Evolutionary conservation across 2,797 vertebrate genomes (phyloP).

Genomic region (Euphonia xanthogaster): DNA sequence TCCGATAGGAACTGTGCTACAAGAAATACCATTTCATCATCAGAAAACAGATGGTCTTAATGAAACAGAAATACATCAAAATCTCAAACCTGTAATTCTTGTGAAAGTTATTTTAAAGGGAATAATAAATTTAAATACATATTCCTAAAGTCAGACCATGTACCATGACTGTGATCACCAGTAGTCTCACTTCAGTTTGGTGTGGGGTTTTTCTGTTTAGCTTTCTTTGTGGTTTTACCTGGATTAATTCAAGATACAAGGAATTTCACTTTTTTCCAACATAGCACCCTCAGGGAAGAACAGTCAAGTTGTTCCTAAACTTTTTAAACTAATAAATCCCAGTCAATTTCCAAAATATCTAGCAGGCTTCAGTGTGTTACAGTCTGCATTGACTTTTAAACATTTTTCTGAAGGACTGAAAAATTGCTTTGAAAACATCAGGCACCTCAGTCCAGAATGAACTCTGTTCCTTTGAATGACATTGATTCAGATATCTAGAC

Average conservation of each 20-base stretch:
- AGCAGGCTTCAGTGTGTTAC: background rate
- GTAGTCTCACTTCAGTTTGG: background rate
- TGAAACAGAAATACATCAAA: constrained; percentile 7
- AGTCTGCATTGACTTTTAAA: background rate
- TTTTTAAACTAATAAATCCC: background rate
- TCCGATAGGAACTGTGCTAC: background rate
- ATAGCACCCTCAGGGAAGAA: background rate
- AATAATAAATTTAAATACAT: background rate
- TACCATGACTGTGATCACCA: background rate
- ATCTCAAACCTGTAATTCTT: background rate
- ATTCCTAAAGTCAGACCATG: background rate
- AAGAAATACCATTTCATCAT: background rate
- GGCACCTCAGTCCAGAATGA: background rate
- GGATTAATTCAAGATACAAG: background rate
- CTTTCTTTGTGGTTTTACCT: background rate
- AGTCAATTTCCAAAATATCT: background rate
- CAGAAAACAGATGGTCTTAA: constrained; percentile 5
- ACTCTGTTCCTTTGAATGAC: background rate
- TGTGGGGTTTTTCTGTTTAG: accelerated
- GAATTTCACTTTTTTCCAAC: background rate
- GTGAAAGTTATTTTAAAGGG: background rate
- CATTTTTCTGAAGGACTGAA: background rate
- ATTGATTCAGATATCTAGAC: background rate
- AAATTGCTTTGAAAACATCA: background rate
- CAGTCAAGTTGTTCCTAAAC: background rate